A percentile compares a stretch with the other conserved stretches of the same genome.
Conservation (phyloP, 2,797 vertebrate species). For the Arctocebus calabarensis region DNA sequence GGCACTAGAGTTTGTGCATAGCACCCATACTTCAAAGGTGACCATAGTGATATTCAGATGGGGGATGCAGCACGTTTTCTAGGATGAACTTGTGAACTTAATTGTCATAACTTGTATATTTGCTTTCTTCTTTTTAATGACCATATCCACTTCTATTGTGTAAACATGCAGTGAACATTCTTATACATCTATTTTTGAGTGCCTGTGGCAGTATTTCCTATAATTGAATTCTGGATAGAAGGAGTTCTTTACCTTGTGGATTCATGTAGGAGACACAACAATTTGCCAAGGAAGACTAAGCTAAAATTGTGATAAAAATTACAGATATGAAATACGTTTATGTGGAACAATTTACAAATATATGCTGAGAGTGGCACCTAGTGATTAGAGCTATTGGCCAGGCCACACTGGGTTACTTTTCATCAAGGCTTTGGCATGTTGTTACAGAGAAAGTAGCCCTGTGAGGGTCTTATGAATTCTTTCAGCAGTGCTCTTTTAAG, state of each 20-base stretch:
- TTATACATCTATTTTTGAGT: not conserved
- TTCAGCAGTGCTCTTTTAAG: not conserved
- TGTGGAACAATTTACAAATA: not conserved
- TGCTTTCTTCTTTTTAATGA: not conserved
- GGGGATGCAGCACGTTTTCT: no score
- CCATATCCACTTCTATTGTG: not conserved
- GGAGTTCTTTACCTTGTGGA: not conserved
- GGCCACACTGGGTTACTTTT: not conserved
- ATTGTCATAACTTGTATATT: not conserved
- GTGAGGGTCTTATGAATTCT: not conserved
- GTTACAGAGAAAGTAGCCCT: not conserved
- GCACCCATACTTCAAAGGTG: no score
- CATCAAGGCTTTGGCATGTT: not conserved
- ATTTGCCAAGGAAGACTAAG: not conserved
- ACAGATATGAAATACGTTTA: not conserved
- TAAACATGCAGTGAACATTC: not conserved
- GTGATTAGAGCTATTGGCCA: not conserved
- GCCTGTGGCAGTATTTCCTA: not conserved
- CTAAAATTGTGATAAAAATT: not conserved
- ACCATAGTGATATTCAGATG: no score
- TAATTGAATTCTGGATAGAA: not conserved
- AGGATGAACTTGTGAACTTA: no score
- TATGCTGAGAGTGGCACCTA: not conserved
- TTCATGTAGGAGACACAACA: not conserved
- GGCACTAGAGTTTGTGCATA: no score